Evolutionary conservation across 2,888 invertebrate genomes (phyloP).

Genomic region (Ganaspis brasiliensis): DNA sequence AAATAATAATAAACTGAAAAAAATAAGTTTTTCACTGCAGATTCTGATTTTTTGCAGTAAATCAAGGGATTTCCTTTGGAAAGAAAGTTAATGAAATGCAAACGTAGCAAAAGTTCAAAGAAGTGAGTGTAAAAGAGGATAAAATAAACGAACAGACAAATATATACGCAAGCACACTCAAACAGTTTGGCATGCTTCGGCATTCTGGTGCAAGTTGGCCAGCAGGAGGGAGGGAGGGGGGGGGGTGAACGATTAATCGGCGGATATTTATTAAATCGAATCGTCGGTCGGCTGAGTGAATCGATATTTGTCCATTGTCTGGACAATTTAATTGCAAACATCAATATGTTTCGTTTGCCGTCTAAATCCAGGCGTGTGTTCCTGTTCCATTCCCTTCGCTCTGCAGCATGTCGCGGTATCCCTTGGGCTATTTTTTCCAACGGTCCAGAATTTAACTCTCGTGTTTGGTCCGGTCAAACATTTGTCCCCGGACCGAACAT

Average conservation of each 20-base stretch:
- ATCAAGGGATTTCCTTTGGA: constrained; percentile 48
- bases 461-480: constrained; percentile 69
- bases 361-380: constrained; percentile 45
- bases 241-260: constrained; percentile 56
- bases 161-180: constrained; percentile 57
- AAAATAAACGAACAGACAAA: constrained; percentile 70
- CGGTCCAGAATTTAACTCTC: constrained; percentile 68
- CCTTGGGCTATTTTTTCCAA: constrained; percentile 51
- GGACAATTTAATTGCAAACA: constrained; percentile 78
- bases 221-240: neutral
- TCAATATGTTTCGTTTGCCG: constrained; percentile 73
- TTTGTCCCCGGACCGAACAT: constrained; percentile 62
- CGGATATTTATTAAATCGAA: constrained; percentile 78
- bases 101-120: constrained; percentile 60
- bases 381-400: constrained; percentile 34
- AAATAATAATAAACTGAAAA: too few species aligned
- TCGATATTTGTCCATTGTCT: constrained; percentile 78
- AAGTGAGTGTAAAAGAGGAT: constrained; percentile 63
- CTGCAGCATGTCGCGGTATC: constrained; percentile 26
- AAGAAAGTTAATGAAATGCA: constrained; percentile 75
- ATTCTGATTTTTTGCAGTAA: constrained; percentile 43
- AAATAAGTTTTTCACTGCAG: neutral
- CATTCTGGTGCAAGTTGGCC: constrained; percentile 16
- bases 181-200: constrained; percentile 64
- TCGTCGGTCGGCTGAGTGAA: constrained; percentile 65